These are phyloP conservation scores for Machimus atricapillus DNA, from an alignment of 2,888 invertebrate species.

Conservation along the genomic window DNA sequence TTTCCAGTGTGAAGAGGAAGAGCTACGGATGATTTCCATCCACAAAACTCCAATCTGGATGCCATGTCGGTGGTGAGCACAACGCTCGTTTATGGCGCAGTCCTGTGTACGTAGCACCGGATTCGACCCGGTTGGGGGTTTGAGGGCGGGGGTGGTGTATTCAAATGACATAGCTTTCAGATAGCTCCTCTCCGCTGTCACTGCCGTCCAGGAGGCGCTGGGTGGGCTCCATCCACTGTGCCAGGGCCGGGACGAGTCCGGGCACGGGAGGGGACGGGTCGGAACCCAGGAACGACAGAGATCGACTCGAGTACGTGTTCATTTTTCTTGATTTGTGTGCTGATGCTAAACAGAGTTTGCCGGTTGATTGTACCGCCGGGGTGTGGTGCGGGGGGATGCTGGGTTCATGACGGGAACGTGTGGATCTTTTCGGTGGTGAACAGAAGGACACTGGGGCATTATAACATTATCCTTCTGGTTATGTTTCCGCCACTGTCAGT, in stretches of 20 bases:
- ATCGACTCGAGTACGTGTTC: conserved; percentile 41
- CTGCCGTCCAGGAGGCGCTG: background rate
- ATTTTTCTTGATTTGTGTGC: conserved; percentile 45
- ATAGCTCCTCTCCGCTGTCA: background rate
- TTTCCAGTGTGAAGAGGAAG: conserved; percentile 40
- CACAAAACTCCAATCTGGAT: conserved; percentile 46
- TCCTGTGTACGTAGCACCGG: conserved; percentile 10
- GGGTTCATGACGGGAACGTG: conserved; percentile 15
- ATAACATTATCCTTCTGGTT: conserved; percentile 62
- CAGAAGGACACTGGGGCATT: conserved; percentile 58
- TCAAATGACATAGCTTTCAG: conserved; percentile 39
- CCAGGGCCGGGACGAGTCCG: background rate
- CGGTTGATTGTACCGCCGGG: conserved; percentile 21
- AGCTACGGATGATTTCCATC: conserved; percentile 45
- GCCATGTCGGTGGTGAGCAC: conserved; percentile 39
- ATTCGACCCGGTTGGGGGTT: background rate
- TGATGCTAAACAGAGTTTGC: conserved; percentile 42
- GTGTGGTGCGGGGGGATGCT: background rate
- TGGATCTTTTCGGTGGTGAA: conserved; percentile 42
- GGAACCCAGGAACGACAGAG: conserved; percentile 20
- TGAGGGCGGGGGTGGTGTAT: conserved; percentile 1
- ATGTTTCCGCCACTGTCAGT: conserved; percentile 59
- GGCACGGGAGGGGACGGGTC: background rate
- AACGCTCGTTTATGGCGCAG: conserved; percentile 33
- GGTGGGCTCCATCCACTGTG: background rate